Conservation (phyloP, 1,140 invertebrate genomes). For the Gryllus bimaculatus region DNA sequence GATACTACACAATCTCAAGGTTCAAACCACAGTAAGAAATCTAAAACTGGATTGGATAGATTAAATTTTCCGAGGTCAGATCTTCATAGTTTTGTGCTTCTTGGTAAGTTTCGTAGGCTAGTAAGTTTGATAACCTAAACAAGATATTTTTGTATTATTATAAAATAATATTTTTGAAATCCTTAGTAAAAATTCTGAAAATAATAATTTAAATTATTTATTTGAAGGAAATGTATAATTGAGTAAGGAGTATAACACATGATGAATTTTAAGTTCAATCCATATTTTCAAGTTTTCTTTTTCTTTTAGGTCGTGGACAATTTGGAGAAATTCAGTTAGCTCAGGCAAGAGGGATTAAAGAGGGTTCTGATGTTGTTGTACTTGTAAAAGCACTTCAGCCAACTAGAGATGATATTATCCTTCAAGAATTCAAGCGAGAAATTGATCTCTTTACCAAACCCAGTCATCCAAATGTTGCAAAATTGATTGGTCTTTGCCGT, state of each 20-base stretch:
- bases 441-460: slow-evolving; percentile 74
- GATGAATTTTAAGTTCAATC: background rate
- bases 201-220: background rate
- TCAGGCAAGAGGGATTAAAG: slow-evolving; percentile 41
- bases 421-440: slow-evolving; percentile 78
- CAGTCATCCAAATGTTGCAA: slow-evolving; percentile 68
- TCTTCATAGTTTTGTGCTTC: slow-evolving; percentile 67
- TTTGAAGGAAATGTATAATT: slow-evolving; percentile 7
- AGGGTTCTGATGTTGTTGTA: slow-evolving; percentile 37
- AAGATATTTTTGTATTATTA: too few species aligned
- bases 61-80: slow-evolving; percentile 60
- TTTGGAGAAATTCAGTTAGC: slow-evolving; percentile 84
- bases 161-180: too few species aligned
- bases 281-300: background rate
- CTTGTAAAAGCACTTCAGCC: slow-evolving; percentile 65
- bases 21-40: slow-evolving; percentile 56
- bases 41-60: slow-evolving; percentile 56
- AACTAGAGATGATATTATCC: slow-evolving; percentile 62
- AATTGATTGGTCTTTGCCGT: slow-evolving; percentile 69
- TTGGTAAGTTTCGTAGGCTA: slow-evolving; percentile 41
- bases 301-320: slow-evolving; percentile 61
- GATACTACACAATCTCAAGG: slow-evolving; percentile 65
- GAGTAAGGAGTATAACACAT: background rate
- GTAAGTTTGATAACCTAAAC: too few species aligned
- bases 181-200: too few species aligned